These are phyloP conservation scores for Euthynnus affinis DNA, from an alignment of 2,797 vertebrate genomes.

Conservation along the genomic window DNA sequence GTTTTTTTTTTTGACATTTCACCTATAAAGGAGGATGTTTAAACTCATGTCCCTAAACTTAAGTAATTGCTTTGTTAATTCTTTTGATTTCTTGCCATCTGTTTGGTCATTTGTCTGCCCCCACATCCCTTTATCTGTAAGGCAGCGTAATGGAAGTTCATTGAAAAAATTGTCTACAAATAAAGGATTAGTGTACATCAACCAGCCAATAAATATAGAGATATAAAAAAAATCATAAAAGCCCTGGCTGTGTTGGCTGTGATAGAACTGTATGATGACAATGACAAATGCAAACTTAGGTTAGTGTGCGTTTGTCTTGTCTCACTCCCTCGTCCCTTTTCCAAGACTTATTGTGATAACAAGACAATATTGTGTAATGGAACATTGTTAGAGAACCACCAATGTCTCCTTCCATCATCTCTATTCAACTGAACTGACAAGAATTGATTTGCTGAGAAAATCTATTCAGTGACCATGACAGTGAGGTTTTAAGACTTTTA, in stretches of 20 bases:
- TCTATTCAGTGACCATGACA: constrained; percentile 16
- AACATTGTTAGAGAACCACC: constrained; percentile 10
- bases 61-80: constrained; percentile 34
- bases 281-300: not conserved
- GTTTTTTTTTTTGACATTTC: constrained; percentile 50
- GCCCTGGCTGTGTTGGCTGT: not conserved
- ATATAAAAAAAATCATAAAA: not conserved
- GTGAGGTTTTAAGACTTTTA: not conserved
- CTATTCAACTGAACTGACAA: constrained; percentile 14
- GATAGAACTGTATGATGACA: constrained; percentile 7
- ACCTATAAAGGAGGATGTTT: constrained; percentile 45
- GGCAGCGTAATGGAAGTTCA: not conserved
- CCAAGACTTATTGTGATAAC: not conserved
- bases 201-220: not conserved
- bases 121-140: not conserved
- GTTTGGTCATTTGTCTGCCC: not conserved
- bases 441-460: constrained; percentile 33
- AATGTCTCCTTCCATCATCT: constrained; percentile 8
- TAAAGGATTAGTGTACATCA: constrained; percentile 15
- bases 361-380: not conserved
- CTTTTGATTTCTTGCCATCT: constrained; percentile 19
- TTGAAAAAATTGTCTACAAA: constrained; percentile 1
- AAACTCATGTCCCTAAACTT: constrained; percentile 31
- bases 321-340: not conserved
- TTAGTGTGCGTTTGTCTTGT: not conserved